These are phyloP conservation scores for Girardinichthys multiradiatus DNA, from an alignment of 2,113 vertebrate genomes.

Conservation along the genomic window DNA sequence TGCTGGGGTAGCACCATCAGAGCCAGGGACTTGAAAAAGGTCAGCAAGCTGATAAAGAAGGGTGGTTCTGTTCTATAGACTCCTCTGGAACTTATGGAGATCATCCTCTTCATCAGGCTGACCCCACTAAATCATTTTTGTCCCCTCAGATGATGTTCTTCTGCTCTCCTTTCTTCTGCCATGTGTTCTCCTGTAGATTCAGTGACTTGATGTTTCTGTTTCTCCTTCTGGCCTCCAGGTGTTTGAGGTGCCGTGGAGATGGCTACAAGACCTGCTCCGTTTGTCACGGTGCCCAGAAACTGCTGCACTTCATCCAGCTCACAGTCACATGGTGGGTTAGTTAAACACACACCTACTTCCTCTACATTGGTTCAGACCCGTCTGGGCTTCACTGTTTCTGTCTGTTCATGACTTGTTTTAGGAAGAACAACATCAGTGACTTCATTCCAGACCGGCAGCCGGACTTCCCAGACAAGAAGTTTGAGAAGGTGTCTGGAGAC, in stretches of 20 bases:
- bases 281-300: constrained; percentile 76
- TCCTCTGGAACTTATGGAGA: too few relatives aligned
- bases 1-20: too few relatives aligned
- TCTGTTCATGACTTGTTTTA: constrained; percentile 35
- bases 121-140: too few relatives aligned
- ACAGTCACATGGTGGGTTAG: constrained; percentile 74
- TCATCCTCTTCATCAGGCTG: too few relatives aligned
- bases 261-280: constrained; percentile 72
- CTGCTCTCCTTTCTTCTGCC: too few relatives aligned
- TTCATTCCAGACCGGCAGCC: constrained; percentile 82
- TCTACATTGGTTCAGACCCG: background rate
- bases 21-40: too few relatives aligned
- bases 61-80: too few relatives aligned
- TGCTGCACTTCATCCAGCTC: constrained; percentile 82
- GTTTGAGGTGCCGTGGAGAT: constrained; percentile 74
- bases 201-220: too few relatives aligned
- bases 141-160: too few relatives aligned
- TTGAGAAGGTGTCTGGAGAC: constrained; percentile 81
- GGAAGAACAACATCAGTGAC: constrained; percentile 83
- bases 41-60: too few relatives aligned
- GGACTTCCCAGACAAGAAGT: constrained; percentile 81
- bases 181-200: too few relatives aligned
- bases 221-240: constrained; percentile 69
- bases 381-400: background rate
- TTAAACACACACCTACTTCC: background rate